phyloP scores from a whole-genome alignment of 1,140 invertebrate genomes.

The Drosophila eugracilis region DNA sequence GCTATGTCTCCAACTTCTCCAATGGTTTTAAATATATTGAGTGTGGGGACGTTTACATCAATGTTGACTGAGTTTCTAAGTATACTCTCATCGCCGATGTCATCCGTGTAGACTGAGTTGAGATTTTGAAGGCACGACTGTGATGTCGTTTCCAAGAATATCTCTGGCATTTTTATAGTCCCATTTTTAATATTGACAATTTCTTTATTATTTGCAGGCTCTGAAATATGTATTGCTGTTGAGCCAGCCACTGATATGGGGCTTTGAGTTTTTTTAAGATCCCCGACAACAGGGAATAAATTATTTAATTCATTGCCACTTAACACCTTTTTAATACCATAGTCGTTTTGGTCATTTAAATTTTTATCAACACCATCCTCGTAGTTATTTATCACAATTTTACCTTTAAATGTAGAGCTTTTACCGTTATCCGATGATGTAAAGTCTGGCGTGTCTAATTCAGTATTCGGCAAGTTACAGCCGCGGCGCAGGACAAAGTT shows the following conservation, averaged over 20 bases:
- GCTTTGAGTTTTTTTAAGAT: slow-evolving; percentile 34
- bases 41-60: slow-evolving; percentile 3
- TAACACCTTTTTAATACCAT: not conserved
- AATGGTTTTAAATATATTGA: slow-evolving; percentile 1
- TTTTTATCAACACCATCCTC: slow-evolving; percentile 7
- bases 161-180: slow-evolving; percentile 29
- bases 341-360: not conserved
- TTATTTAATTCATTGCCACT: slow-evolving; percentile 3
- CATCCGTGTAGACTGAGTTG: slow-evolving; percentile 29
- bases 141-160: slow-evolving; percentile 18
- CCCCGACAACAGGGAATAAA: slow-evolving; percentile 63
- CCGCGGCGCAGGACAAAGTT: slow-evolving; percentile 62
- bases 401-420: slow-evolving; percentile 32
- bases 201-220: not conserved
- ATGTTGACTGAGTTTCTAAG: not conserved
- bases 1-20: not conserved
- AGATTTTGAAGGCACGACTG: slow-evolving; percentile 28
- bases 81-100: not conserved
- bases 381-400: slow-evolving; percentile 1
- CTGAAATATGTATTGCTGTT: not conserved
- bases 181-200: slow-evolving; percentile 5
- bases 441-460: slow-evolving; percentile 54
- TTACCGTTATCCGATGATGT: slow-evolving; percentile 71
- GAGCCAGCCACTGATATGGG: not conserved
- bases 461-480: slow-evolving; percentile 68